Base-by-base conservation (phyloP, 2,113 vertebrate genomes). In the Struthio camelus region DNA sequence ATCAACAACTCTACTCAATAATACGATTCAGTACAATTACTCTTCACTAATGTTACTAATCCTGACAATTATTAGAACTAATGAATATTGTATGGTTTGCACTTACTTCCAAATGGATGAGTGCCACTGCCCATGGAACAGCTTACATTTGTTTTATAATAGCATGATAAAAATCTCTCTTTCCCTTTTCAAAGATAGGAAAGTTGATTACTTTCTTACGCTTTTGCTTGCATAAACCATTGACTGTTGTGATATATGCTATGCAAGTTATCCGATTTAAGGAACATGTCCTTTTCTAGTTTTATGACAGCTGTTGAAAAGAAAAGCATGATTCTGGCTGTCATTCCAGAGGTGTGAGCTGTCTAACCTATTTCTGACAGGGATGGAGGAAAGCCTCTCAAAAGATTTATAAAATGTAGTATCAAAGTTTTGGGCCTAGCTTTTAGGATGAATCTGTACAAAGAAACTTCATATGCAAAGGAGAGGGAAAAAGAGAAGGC, bases 1-100 rank as follows among this genome's bases (percentile, higher is more conserved):
- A 95, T 91, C 86, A 96, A 91, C 82, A 89, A 93, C 75, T 87
- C 42, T 69, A 85, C 80, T 53, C 30, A 75, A 34, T 87, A 88
- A 82, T 80, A 56, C 13, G 87, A 80, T 94, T 94, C 90, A 84
- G n/a, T 44, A 34, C 61, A 88, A 90, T 82, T 51, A 15, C 27
- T 67, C 90, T 91, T 70, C 81, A 67, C 34, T 76, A 90, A 58
- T 93, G 30, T 44, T 89, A 61, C 67, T 94, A 88, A 89, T 89
- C 5, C 84, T 62, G 30, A 59, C 28, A 89, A 73, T 77, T 92
- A 79, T 85, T 58, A 77, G 38, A 70, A 8, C 2, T 28, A 94
- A 91, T 82, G 78, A 77, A 75, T 90, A 90, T 94, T 62, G 27
- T 73, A 62, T 69, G 85, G 46, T 92, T 86, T 67, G 6, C n/a